Percentiles rank a stretch among this genome's conserved stretches.
Evolutionary conservation across 1,140 invertebrate species (phyloP).

Genomic region (Drosophila tsacasi): DNA sequence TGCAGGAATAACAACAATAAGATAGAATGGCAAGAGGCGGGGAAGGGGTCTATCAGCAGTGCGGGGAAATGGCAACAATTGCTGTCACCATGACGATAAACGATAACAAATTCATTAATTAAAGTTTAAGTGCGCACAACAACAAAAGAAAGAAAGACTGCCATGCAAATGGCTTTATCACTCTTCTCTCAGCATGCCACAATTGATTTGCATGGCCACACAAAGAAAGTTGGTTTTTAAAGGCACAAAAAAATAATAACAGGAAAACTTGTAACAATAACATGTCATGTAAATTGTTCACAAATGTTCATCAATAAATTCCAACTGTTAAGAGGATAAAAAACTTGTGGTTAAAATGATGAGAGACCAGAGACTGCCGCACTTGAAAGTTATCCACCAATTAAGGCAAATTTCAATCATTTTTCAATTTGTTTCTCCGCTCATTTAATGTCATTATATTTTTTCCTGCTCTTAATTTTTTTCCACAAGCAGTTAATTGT

Average conservation of each 20-base stretch:
- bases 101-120: slow-evolving; percentile 72
- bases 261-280: slow-evolving; percentile 11
- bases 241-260: background rate
- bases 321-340: background rate
- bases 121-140: slow-evolving; percentile 57
- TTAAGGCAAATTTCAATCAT: slow-evolving; percentile 37
- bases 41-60: slow-evolving; percentile 39
- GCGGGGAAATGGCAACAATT: slow-evolving; percentile 33
- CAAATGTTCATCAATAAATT: slow-evolving; percentile 33
- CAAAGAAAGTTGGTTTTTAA: slow-evolving; percentile 12
- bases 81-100: slow-evolving; percentile 70
- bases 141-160: slow-evolving; percentile 31
- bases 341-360: slow-evolving; percentile 3
- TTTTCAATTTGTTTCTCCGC: slow-evolving; percentile 40
- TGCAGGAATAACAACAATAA: slow-evolving; percentile 32
- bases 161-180: slow-evolving; percentile 58
- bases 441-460: slow-evolving; percentile 19
- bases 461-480: slow-evolving; percentile 13
- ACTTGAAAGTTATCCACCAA: slow-evolving; percentile 39
- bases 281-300: slow-evolving; percentile 8
- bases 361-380: background rate
- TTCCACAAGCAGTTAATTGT: slow-evolving; percentile 29
- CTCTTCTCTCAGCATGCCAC: slow-evolving; percentile 2
- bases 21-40: slow-evolving; percentile 22
- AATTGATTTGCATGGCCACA: slow-evolving; percentile 37